Conservation (phyloP, 2,797 vertebrate species). For the Pyrocephalus nanus region DNA sequence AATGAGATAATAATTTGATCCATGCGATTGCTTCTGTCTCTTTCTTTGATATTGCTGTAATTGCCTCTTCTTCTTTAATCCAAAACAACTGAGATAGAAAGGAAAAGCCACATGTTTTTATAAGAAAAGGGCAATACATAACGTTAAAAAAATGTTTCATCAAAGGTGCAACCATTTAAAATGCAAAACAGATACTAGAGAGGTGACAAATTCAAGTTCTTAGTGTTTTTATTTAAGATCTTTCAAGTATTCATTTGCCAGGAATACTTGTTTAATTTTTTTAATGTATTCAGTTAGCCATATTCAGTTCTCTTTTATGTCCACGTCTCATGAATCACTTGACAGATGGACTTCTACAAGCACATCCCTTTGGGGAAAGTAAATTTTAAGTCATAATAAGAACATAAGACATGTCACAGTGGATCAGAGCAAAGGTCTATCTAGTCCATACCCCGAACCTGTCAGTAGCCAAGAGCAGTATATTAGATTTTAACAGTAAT, state of each 20-base stretch:
- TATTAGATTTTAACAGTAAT: slow-evolving; percentile 68
- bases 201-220: slow-evolving; percentile 37
- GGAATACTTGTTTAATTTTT: slow-evolving; percentile 33
- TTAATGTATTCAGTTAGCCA: slow-evolving; percentile 38
- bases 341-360: slow-evolving; percentile 50
- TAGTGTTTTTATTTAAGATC: background rate
- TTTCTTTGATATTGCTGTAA: slow-evolving; percentile 60
- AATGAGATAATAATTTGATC: slow-evolving; percentile 64
- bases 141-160: slow-evolving; percentile 45
- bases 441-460: slow-evolving; percentile 61
- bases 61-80: slow-evolving; percentile 56
- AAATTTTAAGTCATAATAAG: slow-evolving; percentile 55
- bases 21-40: slow-evolving; percentile 51
- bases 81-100: slow-evolving; percentile 59
- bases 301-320: slow-evolving; percentile 48
- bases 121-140: slow-evolving; percentile 18
- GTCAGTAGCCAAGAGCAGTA: slow-evolving; percentile 70
- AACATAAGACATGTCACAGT: slow-evolving; percentile 22
- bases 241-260: slow-evolving; percentile 36
- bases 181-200: slow-evolving; percentile 40
- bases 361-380: slow-evolving; percentile 52
- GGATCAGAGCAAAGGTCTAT: slow-evolving; percentile 65
- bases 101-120: slow-evolving; percentile 49
- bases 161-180: slow-evolving; percentile 50
- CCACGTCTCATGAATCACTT: slow-evolving; percentile 39